Percentiles rank a stretch among this genome's conserved stretches.
phyloP scores from a whole-genome alignment of 2,113 vertebrate species.

The Albula glossodonta region DNA sequence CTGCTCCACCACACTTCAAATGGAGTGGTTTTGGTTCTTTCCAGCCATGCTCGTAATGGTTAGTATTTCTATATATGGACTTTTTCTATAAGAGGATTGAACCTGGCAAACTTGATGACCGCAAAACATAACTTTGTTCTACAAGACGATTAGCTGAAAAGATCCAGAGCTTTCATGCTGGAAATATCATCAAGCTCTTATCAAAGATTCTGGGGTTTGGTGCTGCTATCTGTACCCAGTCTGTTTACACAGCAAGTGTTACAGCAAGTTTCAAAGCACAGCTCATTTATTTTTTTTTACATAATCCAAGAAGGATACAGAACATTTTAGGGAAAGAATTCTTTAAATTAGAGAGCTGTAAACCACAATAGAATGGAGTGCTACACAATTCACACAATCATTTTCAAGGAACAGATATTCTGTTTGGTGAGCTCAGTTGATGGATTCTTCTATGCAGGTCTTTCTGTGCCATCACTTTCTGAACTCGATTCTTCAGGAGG shows the following conservation, averaged over 20 bases:
- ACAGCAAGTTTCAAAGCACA: background rate
- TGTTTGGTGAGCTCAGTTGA: background rate
- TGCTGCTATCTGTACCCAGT: background rate
- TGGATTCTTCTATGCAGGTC: too few relatives aligned
- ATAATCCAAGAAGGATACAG: background rate
- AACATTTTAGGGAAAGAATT: background rate
- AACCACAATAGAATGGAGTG: background rate
- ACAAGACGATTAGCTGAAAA: background rate
- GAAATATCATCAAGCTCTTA: background rate
- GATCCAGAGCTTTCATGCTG: background rate
- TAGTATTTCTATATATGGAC: background rate
- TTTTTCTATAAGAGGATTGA: background rate
- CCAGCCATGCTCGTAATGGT: background rate
- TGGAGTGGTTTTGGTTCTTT: background rate
- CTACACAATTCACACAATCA: background rate
- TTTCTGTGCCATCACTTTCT: too few relatives aligned
- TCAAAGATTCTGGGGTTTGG: background rate
- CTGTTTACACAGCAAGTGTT: background rate
- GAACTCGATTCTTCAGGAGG: too few relatives aligned
- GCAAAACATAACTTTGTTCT: background rate
- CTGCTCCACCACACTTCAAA: conserved; percentile 7
- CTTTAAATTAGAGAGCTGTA: background rate
- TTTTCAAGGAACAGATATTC: background rate
- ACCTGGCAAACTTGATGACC: background rate
- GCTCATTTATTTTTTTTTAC: background rate